Conservation (phyloP, 2,797 vertebrate genomes). For the Fistularia commersonii region DNA sequence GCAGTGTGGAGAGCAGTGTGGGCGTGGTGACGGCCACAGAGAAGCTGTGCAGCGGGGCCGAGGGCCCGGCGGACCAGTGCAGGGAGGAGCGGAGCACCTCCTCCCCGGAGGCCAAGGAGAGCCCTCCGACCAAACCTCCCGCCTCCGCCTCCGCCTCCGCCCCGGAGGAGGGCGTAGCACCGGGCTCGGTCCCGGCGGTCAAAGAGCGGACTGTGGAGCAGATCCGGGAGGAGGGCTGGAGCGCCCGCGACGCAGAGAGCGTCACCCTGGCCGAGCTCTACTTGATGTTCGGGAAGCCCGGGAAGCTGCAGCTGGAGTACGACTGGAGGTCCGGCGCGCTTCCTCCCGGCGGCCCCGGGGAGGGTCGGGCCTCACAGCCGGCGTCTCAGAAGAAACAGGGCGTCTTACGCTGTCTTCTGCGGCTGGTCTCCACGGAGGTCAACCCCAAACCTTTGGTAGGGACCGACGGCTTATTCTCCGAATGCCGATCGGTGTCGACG, state of each 20-base stretch:
- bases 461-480: neutral
- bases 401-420: slow-evolving; percentile 88
- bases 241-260: slow-evolving; percentile 83
- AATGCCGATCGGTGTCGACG: neutral
- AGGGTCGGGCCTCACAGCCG: slow-evolving; percentile 45
- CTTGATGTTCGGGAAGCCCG: slow-evolving; percentile 98
- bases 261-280: slow-evolving; percentile 98
- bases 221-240: slow-evolving; percentile 93
- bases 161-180: slow-evolving; percentile 48
- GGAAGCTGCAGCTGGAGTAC: slow-evolving; percentile 94
- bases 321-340: slow-evolving; percentile 82
- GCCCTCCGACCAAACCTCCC: slow-evolving; percentile 30
- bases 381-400: slow-evolving; percentile 76
- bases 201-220: slow-evolving; percentile 78
- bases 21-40: slow-evolving; percentile 55
- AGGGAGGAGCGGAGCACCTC: slow-evolving; percentile 64
- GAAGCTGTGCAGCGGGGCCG: slow-evolving; percentile 52
- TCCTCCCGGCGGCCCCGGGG: slow-evolving; percentile 37
- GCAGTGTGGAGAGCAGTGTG: slow-evolving; percentile 22
- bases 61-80: slow-evolving; percentile 63
- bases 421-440: slow-evolving; percentile 90
- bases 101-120: slow-evolving; percentile 52
- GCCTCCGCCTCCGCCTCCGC: neutral
- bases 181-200: slow-evolving; percentile 48
- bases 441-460: slow-evolving; percentile 90